These are phyloP conservation scores for Eueides isabella DNA, from an alignment of 1,140 invertebrate genomes.

Conservation along the genomic window DNA sequence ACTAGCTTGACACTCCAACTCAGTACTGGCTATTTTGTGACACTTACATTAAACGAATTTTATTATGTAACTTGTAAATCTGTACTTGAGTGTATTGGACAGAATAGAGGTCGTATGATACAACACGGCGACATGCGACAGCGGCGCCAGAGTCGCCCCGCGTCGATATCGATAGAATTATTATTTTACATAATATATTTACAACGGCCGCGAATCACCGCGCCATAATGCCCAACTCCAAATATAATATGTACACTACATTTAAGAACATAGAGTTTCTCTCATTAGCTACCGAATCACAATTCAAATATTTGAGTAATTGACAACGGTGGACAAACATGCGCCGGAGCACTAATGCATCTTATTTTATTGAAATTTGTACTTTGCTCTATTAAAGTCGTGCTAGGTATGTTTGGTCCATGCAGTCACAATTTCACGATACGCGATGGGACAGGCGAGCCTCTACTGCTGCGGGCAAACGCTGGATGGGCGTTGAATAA, in stretches of 20 bases:
- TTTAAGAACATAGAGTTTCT: constrained; percentile 80
- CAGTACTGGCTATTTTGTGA: constrained; percentile 77
- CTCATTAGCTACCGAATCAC: constrained; percentile 82
- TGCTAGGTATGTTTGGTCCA: constrained; percentile 79
- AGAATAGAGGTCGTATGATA: constrained; percentile 73
- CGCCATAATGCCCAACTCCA: constrained; percentile 80
- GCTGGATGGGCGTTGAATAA: not conserved
- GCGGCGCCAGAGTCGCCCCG: constrained; percentile 26
- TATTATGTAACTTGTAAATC: constrained; percentile 63
- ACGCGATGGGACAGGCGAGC: constrained; percentile 22
- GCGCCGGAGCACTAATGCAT: constrained; percentile 77
- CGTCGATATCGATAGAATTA: constrained; percentile 69
- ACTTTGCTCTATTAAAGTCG: constrained; percentile 77
- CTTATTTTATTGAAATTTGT: constrained; percentile 79
- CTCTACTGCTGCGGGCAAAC: not conserved
- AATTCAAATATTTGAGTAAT: constrained; percentile 81
- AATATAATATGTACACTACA: constrained; percentile 81
- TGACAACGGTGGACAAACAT: constrained; percentile 81
- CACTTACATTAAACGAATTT: constrained; percentile 63
- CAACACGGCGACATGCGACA: constrained; percentile 49
- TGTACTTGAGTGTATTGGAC: constrained; percentile 74
- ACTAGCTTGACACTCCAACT: constrained; percentile 55
- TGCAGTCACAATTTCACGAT: constrained; percentile 64
- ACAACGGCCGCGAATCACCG: constrained; percentile 67
- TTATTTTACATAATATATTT: constrained; percentile 80